Percentiles rank a stretch among this genome's conserved stretches.
phyloP scores from a whole-genome alignment of 1,140 invertebrate species.

The Drosophila nasuta region DNA sequence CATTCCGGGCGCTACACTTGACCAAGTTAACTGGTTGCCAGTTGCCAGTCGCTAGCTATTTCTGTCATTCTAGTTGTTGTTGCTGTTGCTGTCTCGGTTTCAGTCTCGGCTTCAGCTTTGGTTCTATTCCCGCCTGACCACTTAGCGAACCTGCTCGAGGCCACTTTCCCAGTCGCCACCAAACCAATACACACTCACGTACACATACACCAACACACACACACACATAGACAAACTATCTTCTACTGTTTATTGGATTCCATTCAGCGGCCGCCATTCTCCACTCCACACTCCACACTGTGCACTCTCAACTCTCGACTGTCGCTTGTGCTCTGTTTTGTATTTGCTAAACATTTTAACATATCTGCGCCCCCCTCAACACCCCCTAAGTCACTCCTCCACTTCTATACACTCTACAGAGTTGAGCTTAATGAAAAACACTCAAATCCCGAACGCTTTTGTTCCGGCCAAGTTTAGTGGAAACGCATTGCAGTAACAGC shows the following conservation, averaged over 20 bases:
- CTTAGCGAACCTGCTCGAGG: constrained; percentile 56
- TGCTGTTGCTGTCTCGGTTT: constrained; percentile 3
- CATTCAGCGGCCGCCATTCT: constrained; percentile 34
- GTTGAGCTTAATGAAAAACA: constrained; percentile 59
- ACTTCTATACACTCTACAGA: neutral
- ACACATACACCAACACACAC: constrained; percentile 3
- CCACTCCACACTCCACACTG: neutral
- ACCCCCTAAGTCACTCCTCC: neutral
- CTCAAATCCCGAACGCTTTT: constrained; percentile 65
- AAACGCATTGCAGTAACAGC: constrained; percentile 43
- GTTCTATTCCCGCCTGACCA: constrained; percentile 53
- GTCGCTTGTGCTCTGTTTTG: constrained; percentile 62
- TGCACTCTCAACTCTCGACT: constrained; percentile 40
- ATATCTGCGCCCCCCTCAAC: constrained; percentile 12
- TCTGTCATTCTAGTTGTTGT: neutral
- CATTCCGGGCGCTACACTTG: constrained; percentile 71
- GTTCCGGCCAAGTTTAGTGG: constrained; percentile 74
- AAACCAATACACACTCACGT: constrained; percentile 10
- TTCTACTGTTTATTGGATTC: constrained; percentile 72
- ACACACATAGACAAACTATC: too few relatives aligned
- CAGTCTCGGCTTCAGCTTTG: constrained; percentile 13
- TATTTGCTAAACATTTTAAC: constrained; percentile 79
- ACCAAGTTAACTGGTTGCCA: constrained; percentile 69
- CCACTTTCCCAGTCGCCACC: constrained; percentile 56
- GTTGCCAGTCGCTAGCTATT: constrained; percentile 16